Evolutionary conservation across 2,888 invertebrate genomes (phyloP).

Genomic region (Octodonta nipae): DNA sequence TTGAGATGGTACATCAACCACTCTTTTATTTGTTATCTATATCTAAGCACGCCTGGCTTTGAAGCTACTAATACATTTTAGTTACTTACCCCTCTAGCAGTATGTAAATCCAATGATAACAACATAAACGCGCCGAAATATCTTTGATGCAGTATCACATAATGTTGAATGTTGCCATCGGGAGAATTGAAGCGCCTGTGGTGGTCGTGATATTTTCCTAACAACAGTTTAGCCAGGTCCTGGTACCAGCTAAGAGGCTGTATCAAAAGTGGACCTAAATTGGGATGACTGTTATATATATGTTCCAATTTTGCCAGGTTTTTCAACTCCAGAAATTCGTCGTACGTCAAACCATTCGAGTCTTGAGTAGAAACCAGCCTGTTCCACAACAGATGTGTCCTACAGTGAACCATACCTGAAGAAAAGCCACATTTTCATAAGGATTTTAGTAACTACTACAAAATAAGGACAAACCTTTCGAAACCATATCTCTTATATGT

Average conservation of each 20-base stretch:
- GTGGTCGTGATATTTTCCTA: slow-evolving; percentile 45
- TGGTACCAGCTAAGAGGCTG: slow-evolving; percentile 54
- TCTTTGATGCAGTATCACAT: slow-evolving; percentile 48
- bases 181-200: slow-evolving; percentile 44
- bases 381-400: slow-evolving; percentile 58
- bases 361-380: slow-evolving; percentile 43
- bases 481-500: slow-evolving; percentile 47
- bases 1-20: too few relatives aligned
- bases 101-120: slow-evolving; percentile 45
- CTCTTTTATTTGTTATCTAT: too few relatives aligned
- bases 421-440: slow-evolving; percentile 5
- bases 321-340: slow-evolving; percentile 52
- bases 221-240: slow-evolving; percentile 44
- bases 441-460: neutral
- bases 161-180: slow-evolving; percentile 46
- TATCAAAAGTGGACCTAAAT: slow-evolving; percentile 42
- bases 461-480: slow-evolving; percentile 33
- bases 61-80: too few relatives aligned
- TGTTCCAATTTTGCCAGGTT: slow-evolving; percentile 44
- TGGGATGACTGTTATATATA: slow-evolving; percentile 44
- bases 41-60: too few relatives aligned
- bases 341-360: slow-evolving; percentile 39
- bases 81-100: slow-evolving; percentile 42
- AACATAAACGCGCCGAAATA: slow-evolving; percentile 53
- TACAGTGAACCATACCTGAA: slow-evolving; percentile 48